Percentiles rank a stretch among this genome's conserved stretches.
These are phyloP conservation scores for Odontomyia ornata DNA, from an alignment of 2,888 invertebrate genomes.

Conservation along the genomic window DNA sequence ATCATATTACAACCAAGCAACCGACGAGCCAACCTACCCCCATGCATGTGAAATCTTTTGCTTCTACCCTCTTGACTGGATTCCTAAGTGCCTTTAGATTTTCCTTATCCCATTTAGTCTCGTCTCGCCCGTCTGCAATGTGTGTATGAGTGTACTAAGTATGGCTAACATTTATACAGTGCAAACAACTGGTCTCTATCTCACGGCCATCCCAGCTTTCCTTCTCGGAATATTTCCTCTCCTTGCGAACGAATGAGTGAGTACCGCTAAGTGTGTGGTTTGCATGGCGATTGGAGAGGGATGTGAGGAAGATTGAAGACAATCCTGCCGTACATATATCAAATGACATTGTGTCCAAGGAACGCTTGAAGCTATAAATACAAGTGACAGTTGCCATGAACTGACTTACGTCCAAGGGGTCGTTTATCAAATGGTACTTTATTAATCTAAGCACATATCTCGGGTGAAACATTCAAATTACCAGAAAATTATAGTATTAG, in stretches of 20 bases:
- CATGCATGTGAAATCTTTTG: not conserved
- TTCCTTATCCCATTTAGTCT: constrained; percentile 31
- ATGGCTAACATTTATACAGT: constrained; percentile 14
- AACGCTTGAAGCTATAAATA: constrained; percentile 32
- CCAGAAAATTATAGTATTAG: constrained; percentile 26
- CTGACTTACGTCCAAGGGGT: constrained; percentile 34
- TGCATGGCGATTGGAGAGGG: not conserved
- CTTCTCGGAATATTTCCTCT: not conserved
- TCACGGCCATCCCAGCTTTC: constrained; percentile 27
- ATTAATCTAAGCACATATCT: constrained; percentile 37
- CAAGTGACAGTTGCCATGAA: constrained; percentile 39
- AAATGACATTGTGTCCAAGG: constrained; percentile 24
- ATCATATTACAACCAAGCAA: constrained; percentile 4
- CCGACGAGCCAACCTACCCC: too few species aligned
- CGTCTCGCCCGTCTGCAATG: not conserved
- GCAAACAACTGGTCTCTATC: constrained; percentile 35
- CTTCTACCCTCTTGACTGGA: constrained; percentile 33
- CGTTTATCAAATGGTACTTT: constrained; percentile 39
- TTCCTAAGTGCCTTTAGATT: constrained; percentile 31
- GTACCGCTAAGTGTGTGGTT: not conserved
- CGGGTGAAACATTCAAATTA: constrained; percentile 35
- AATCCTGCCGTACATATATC: constrained; percentile 6
- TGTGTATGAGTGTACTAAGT: not conserved
- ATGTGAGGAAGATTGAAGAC: not conserved
- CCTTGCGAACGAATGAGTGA: not conserved